Percentiles rank a stretch among this genome's conserved stretches.
Evolutionary conservation across 37 sponge, comb jelly and placozoan genomes (phyloP).

Genomic region (Axinella damicornis): DNA sequence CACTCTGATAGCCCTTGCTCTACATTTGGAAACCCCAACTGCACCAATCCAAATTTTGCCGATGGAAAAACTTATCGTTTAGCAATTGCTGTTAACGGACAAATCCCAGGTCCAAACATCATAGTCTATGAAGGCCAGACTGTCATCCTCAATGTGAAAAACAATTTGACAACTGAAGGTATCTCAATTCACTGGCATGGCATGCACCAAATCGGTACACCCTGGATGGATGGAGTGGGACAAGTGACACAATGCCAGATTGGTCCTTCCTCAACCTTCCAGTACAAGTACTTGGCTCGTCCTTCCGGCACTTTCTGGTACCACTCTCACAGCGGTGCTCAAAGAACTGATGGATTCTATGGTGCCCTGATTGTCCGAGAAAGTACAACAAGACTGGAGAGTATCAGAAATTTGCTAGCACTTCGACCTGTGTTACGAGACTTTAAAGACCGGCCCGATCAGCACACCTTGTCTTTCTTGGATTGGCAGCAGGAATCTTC

Average conservation of each 20-base stretch:
- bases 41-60: slow-evolving; percentile 16
- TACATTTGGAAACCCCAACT: too few species aligned
- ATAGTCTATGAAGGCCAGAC: slow-evolving; percentile 32
- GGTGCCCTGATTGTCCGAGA: slow-evolving; percentile 75
- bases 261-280: slow-evolving; percentile 22
- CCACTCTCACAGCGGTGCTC: slow-evolving; percentile 80
- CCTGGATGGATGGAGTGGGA: slow-evolving; percentile 82
- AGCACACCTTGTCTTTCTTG: slow-evolving; percentile 58
- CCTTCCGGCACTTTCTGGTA: slow-evolving; percentile 84
- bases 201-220: slow-evolving; percentile 56
- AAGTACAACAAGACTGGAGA: neutral
- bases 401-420: neutral
- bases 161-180: slow-evolving; percentile 49
- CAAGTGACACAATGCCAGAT: slow-evolving; percentile 73
- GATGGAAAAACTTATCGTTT: slow-evolving; percentile 36
- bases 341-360: slow-evolving; percentile 76
- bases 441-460: slow-evolving; percentile 44
- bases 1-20: too few species aligned
- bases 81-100: slow-evolving; percentile 38
- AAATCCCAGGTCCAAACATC: slow-evolving; percentile 50
- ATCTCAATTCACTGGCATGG: slow-evolving; percentile 88
- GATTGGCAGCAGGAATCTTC: slow-evolving; percentile 74
- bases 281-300: slow-evolving; percentile 53
- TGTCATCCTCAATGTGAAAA: slow-evolving; percentile 32
- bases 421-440: neutral